Percentiles rank a stretch among this genome's conserved stretches.
Conservation (phyloP, 2,113 vertebrate species). For the Tyto alba region DNA sequence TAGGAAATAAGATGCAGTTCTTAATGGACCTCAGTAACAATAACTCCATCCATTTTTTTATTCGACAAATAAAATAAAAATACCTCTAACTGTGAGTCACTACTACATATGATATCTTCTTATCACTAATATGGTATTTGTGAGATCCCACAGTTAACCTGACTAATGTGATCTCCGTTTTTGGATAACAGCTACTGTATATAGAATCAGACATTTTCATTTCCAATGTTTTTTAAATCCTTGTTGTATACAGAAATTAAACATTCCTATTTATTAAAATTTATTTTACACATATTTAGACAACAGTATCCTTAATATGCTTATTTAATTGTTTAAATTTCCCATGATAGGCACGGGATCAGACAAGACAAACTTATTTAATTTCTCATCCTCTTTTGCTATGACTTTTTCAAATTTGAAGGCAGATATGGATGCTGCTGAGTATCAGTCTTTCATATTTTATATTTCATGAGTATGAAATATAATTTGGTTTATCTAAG, state of each 20-base stretch:
- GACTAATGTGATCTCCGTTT: not conserved
- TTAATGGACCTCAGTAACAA: not conserved
- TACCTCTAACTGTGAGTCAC: rapidly evolving
- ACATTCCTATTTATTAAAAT: not conserved
- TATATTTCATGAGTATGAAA: not conserved
- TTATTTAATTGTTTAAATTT: not conserved
- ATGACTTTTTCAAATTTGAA: not conserved
- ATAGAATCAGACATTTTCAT: not conserved
- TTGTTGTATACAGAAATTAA: not conserved
- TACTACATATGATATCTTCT: not conserved
- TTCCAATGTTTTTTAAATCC: not conserved
- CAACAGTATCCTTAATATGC: not conserved
- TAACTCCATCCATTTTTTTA: not conserved
- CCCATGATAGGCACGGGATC: not conserved
- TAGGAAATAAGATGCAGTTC: not conserved
- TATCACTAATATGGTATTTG: not conserved
- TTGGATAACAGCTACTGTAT: not conserved
- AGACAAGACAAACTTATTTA: not conserved
- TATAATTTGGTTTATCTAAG: not conserved
- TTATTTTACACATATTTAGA: not conserved
- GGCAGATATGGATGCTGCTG: not conserved
- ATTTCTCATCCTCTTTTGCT: not conserved
- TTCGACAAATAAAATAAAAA: not conserved
- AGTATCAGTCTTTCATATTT: not conserved
- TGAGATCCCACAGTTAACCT: not conserved